Conservation (phyloP, 30 jellyfish, hydroid and myxozoan genomes). For the Hydractinia symbiolongicarpus region DNA sequence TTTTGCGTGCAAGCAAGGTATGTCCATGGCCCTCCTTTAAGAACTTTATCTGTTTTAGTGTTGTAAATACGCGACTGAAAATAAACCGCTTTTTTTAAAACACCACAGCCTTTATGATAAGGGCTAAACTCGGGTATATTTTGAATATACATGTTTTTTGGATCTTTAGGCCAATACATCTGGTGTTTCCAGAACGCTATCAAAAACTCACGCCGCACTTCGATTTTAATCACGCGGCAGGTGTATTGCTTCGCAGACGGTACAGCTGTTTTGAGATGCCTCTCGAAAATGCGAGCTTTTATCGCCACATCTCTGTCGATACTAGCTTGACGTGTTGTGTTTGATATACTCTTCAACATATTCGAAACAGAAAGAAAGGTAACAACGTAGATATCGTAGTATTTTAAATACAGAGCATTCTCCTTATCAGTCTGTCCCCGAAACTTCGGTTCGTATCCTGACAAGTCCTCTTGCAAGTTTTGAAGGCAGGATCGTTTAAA, state of each 20-base stretch:
- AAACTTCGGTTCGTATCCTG: conserved; percentile 19
- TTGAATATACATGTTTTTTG: no score
- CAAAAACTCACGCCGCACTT: background rate
- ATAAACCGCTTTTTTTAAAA: background rate
- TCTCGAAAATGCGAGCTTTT: background rate
- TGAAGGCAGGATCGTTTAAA: background rate
- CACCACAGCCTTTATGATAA: conserved; percentile 4
- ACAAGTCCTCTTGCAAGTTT: conserved; percentile 18
- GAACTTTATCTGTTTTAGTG: background rate
- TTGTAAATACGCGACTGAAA: background rate
- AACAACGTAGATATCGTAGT: conserved; percentile 10
- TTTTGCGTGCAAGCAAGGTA: background rate
- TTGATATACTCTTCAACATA: background rate
- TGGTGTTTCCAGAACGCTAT: background rate
- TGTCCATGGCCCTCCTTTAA: background rate
- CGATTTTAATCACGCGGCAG: conserved; percentile 19
- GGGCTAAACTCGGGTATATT: background rate
- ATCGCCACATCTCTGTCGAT: conserved; percentile 1
- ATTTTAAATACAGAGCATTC: background rate
- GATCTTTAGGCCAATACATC: background rate
- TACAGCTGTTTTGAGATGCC: background rate
- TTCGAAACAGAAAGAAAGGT: conserved; percentile 15
- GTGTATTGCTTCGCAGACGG: background rate
- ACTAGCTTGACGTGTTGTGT: background rate
- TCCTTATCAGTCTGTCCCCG: background rate